Percentiles rank a stretch among this genome's conserved stretches.
Evolutionary conservation across 2,113 vertebrate species (phyloP).

Genomic region (Coregonus clupeaformis): DNA sequence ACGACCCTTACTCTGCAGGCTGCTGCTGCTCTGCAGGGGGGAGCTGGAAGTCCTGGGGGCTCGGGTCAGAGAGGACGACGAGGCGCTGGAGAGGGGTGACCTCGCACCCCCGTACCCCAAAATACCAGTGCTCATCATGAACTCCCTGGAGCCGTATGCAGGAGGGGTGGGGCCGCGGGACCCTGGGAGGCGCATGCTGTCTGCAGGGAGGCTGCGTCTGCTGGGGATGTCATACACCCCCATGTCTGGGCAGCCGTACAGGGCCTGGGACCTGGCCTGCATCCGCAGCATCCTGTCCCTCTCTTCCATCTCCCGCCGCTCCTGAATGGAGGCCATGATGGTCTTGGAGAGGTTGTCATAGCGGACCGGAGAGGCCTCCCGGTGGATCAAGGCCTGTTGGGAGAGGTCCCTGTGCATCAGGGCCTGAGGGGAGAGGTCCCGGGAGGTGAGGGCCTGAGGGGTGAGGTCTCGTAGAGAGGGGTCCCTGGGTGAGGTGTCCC

Average conservation of each 20-base stretch:
- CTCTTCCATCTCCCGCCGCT: constrained; percentile 88
- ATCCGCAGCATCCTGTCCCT: constrained; percentile 82
- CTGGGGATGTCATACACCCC: constrained; percentile 88
- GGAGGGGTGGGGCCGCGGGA: constrained; percentile 71
- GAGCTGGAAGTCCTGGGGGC: constrained; percentile 85
- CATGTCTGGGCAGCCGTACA: constrained; percentile 76
- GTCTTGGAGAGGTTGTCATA: constrained; percentile 92
- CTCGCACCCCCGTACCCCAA: constrained; percentile 81
- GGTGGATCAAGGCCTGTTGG: constrained; percentile 40
- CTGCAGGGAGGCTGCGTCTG: constrained; percentile 85
- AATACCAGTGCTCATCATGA: constrained; percentile 80
- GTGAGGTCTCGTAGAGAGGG: constrained; percentile 59
- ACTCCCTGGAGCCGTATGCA: constrained; percentile 88
- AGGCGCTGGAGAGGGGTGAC: constrained; percentile 82
- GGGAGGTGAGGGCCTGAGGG: constrained; percentile 57
- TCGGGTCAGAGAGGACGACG: constrained; percentile 79
- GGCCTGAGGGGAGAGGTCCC: constrained; percentile 63
- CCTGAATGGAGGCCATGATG: constrained; percentile 93
- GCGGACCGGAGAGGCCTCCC: constrained; percentile 81
- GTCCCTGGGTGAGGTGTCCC: constrained; percentile 61
- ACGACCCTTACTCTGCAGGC: constrained; percentile 74
- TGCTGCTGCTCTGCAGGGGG: constrained; percentile 86
- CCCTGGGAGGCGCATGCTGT: constrained; percentile 61
- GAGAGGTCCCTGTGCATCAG: constrained; percentile 54
- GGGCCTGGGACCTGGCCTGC: constrained; percentile 79